phyloP scores from a whole-genome alignment of 2,888 invertebrate species.

The Cheilosia scutellata region DNA sequence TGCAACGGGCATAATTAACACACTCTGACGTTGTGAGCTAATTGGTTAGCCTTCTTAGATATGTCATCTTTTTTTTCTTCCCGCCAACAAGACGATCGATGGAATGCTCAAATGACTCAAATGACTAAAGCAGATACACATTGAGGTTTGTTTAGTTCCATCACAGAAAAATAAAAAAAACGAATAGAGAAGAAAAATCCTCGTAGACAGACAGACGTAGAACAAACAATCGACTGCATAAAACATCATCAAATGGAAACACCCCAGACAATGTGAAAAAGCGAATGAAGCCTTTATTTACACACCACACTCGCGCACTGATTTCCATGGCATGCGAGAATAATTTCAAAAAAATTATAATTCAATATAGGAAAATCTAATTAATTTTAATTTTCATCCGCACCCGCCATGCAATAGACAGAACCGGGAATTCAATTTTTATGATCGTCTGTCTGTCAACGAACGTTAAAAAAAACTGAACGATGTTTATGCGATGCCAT shows the following conservation, averaged over 20 bases:
- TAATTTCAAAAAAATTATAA: constrained; percentile 62
- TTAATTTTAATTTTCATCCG: constrained; percentile 68
- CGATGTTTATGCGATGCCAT: constrained; percentile 57
- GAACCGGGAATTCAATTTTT: constrained; percentile 35
- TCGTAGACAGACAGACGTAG: constrained; percentile 19
- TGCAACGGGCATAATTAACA: constrained; percentile 31
- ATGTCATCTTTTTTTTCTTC: constrained; percentile 14
- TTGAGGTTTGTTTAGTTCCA: constrained; percentile 24
- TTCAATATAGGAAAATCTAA: constrained; percentile 70
- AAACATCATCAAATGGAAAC: constrained; percentile 22
- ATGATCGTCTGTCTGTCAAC: constrained; percentile 63
- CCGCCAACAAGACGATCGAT: constrained; percentile 12
- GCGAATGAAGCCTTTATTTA: constrained; percentile 52
- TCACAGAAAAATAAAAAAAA: not conserved
- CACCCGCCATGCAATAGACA: not conserved
- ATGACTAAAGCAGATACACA: constrained; percentile 11
- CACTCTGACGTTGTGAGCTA: constrained; percentile 5
- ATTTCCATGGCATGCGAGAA: constrained; percentile 46
- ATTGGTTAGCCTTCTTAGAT: constrained; percentile 25
- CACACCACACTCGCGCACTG: constrained; percentile 56
- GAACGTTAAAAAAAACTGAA: constrained; percentile 29
- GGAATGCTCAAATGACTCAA: constrained; percentile 35
- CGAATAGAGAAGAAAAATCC: constrained; percentile 8
- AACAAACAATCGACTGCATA: constrained; percentile 36
- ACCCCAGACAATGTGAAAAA: constrained; percentile 37